Conservation (phyloP, 35 echinoderm and acorn worm species). For the Heliocidaris erythrogramma region DNA sequence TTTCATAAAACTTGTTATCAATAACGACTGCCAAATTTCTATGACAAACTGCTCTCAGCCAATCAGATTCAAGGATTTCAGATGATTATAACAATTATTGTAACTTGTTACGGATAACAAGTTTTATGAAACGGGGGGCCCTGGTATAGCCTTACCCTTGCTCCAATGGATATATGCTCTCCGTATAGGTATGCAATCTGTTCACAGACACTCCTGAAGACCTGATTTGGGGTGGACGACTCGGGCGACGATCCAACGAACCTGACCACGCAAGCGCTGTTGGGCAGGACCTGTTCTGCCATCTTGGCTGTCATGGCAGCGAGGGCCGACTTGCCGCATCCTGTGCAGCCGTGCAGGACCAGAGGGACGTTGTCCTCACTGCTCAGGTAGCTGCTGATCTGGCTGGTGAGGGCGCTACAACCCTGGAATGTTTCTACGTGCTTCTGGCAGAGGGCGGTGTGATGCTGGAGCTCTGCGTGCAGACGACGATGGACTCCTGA, state of each 20-base stretch:
- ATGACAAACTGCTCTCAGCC: no score
- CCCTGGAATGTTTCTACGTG: slow-evolving; percentile 85
- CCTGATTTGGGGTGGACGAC: slow-evolving; percentile 68
- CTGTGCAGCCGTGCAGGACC: slow-evolving; percentile 76
- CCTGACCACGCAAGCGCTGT: slow-evolving; percentile 77
- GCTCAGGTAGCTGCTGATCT: slow-evolving; percentile 75
- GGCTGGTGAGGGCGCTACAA: slow-evolving; percentile 58
- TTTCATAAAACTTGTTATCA: no score
- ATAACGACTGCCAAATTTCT: no score
- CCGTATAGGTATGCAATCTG: slow-evolving; percentile 94
- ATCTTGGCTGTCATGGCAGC: slow-evolving; percentile 74
- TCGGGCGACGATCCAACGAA: slow-evolving; percentile 81
- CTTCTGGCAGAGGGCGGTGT: slow-evolving; percentile 62
- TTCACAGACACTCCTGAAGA: slow-evolving; percentile 89
- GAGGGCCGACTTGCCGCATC: slow-evolving; percentile 81
- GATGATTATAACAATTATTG: no score
- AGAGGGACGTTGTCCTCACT: slow-evolving; percentile 66
- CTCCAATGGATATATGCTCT: slow-evolving; percentile 89
- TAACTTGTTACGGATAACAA: no score
- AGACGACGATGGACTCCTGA: slow-evolving; percentile 74
- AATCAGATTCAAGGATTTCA: no score
- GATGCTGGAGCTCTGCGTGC: slow-evolving; percentile 75
- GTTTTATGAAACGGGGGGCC: no score
- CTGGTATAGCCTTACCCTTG: slow-evolving; percentile 63
- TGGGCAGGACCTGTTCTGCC: slow-evolving; percentile 49